Conservation (phyloP, 2,797 vertebrate species). For the Crenuchus spilurus region DNA sequence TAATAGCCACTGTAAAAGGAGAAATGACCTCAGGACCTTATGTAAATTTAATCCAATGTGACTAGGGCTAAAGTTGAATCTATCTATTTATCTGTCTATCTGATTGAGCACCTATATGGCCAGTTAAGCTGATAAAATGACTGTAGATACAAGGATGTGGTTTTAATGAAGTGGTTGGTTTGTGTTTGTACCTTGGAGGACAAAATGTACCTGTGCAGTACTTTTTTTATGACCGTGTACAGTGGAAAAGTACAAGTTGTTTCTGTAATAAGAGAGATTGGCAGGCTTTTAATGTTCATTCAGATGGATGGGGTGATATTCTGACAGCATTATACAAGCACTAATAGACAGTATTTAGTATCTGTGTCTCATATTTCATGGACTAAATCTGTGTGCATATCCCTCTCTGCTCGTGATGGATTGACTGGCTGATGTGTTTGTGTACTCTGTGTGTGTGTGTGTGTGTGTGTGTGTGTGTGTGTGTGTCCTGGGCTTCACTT, state of each 20-base stretch:
- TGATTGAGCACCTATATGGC: too few relatives aligned
- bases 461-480: background rate
- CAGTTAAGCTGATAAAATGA: too few relatives aligned
- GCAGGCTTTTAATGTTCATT: background rate
- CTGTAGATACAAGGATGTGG: too few relatives aligned
- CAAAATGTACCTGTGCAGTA: too few relatives aligned
- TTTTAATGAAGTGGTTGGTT: too few relatives aligned
- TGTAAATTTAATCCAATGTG: too few relatives aligned
- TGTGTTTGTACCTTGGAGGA: too few relatives aligned
- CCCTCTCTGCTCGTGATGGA: slow-evolving; percentile 3
- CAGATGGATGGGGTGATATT: background rate
- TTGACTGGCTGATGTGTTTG: background rate
- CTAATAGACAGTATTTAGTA: background rate
- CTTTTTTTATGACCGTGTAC: background rate
- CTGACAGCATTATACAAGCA: slow-evolving; percentile 4
- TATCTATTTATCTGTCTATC: too few relatives aligned
- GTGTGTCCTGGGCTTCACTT: slow-evolving; percentile 29
- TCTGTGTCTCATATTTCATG: background rate
- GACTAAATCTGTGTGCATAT: slow-evolving; percentile 4
- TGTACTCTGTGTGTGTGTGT: background rate
- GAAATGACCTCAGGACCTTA: too few relatives aligned
- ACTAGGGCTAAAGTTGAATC: too few relatives aligned
- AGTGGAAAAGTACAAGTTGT: background rate
- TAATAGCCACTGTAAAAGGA: too few relatives aligned
- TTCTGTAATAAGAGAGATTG: background rate